Evolutionary conservation across 2,113 vertebrate genomes (phyloP), one percentile per base, ranked within the genome.

Genomic region (Nymphicus hollandicus): DNA sequence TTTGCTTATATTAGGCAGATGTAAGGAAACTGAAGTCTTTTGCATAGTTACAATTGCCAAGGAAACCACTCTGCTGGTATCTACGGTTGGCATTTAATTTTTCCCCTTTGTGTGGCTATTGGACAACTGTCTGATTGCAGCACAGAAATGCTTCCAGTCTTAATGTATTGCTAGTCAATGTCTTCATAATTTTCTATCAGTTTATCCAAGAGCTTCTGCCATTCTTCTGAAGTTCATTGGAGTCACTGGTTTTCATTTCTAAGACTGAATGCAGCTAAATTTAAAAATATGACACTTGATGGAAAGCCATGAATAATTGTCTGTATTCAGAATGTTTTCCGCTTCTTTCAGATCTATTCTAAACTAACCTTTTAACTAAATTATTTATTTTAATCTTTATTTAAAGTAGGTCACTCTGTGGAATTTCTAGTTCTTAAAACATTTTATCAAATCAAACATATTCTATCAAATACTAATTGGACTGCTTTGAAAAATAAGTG

Each of bases 31-130:
- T 3, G 11, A 18, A 93, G 49, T 77, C 74, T 79, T 96, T 69
- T 52, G 60, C 85, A 71, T 97, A 60, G 96, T 96, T 94, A 97
- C 87, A 35, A 96, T 97, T 41, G 35, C 97, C 93, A 97, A 52
- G 89, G 96, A 97, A 98, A 98, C 91, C 44, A 64, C 68, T 84
- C 87, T 17, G 41, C 74, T 83, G 31, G 35, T 90, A 73, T 95
- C 83, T 46, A 71, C 7, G 44, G 29, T 39, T 60, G 74, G 84
- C 49, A 63, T 83, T 69, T 91, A 58, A 58, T 16, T 63, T 81
- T 80, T 65, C 22, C 7, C 76, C 53, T 49, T 15, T 27, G 29
- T 52, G 56, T 33, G 66, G 39, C 77, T 55, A 20, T 35, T 58
- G 77, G 79, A 77, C 47, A 89, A 16, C 2, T 80, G 72, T 23